A percentile compares a stretch with the other conserved stretches of the same genome.
Conservation (phyloP, 2,888 invertebrate genomes). For the Synanthedon andrenaeformis region DNA sequence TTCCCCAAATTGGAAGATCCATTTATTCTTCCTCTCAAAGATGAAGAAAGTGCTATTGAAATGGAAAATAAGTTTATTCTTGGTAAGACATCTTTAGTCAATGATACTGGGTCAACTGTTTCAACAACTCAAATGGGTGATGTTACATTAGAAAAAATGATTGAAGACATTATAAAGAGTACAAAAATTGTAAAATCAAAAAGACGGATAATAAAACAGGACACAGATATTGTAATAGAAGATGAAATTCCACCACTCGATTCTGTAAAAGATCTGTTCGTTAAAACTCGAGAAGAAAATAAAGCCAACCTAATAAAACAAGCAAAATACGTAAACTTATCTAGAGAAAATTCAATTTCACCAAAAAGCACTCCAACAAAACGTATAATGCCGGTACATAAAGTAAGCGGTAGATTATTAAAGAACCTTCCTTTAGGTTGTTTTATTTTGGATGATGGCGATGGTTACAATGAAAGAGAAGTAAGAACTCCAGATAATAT, state of each 20-base stretch:
- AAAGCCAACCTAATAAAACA: slow-evolving; percentile 57
- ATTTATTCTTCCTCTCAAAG: slow-evolving; percentile 44
- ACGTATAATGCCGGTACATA: slow-evolving; percentile 37
- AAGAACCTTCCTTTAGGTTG: slow-evolving; percentile 60
- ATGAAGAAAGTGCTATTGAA: slow-evolving; percentile 59
- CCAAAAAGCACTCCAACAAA: slow-evolving; percentile 50
- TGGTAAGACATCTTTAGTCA: slow-evolving; percentile 40
- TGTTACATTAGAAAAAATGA: slow-evolving; percentile 69
- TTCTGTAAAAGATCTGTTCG: slow-evolving; percentile 48
- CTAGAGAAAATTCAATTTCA: slow-evolving; percentile 57
- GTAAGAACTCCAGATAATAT: slow-evolving; percentile 54
- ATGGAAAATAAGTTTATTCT: slow-evolving; percentile 65
- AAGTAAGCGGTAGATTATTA: slow-evolving; percentile 45
- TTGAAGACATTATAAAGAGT: slow-evolving; percentile 73
- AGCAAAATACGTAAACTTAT: slow-evolving; percentile 53
- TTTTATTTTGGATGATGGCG: slow-evolving; percentile 57
- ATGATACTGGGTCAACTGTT: slow-evolving; percentile 52
- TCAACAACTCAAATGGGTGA: slow-evolving; percentile 68
- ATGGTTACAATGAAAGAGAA: slow-evolving; percentile 63
- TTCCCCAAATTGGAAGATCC: slow-evolving; percentile 63
- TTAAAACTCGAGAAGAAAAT: slow-evolving; percentile 50
- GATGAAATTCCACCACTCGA: slow-evolving; percentile 40
- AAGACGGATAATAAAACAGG: slow-evolving; percentile 40
- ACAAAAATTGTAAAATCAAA: slow-evolving; percentile 62
- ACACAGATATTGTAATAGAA: slow-evolving; percentile 20